Evolutionary conservation across 2,888 invertebrate species (phyloP).

Genomic region (Euproctis similis): DNA sequence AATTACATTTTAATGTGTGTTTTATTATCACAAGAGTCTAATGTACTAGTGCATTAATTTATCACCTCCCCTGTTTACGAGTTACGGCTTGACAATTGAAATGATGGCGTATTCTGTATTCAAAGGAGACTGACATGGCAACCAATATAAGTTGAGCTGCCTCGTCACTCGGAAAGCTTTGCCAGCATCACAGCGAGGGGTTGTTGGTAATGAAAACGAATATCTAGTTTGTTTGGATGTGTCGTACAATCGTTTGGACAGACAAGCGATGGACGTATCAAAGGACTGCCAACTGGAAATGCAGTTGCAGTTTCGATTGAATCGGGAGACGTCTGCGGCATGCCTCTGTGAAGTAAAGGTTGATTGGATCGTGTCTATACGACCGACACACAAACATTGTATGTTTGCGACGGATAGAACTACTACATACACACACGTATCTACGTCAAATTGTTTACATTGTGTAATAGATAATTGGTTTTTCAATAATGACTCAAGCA

Average conservation of each 20-base stretch:
- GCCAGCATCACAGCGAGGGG: conserved; percentile 11
- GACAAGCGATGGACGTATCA: conserved; percentile 74
- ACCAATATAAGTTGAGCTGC: conserved; percentile 36
- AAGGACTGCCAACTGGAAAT: conserved; percentile 67
- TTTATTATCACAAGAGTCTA: conserved; percentile 71
- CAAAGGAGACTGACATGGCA: conserved; percentile 42
- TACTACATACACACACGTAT: conserved; percentile 4
- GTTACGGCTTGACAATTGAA: conserved; percentile 68
- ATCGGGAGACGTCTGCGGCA: conserved; percentile 68
- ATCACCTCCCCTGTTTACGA: conserved; percentile 70
- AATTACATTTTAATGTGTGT: conserved; percentile 73
- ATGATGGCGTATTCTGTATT: conserved; percentile 60
- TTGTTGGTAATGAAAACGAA: conserved; percentile 25
- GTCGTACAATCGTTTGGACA: conserved; percentile 65
- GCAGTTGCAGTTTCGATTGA: conserved; percentile 72
- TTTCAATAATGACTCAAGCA: too few species aligned
- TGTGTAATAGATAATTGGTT: too few species aligned
- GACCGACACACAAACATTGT: conserved; percentile 51
- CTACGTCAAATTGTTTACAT: conserved; percentile 5
- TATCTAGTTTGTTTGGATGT: conserved; percentile 42
- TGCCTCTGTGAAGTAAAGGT: conserved; percentile 56
- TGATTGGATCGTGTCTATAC: conserved; percentile 67
- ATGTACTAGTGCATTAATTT: conserved; percentile 72
- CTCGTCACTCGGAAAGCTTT: conserved; percentile 26
- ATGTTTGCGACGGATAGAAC: conserved; percentile 37